Percentiles rank a stretch among this genome's conserved stretches.
Conservation (phyloP, 2,113 vertebrate species). For the Dascyllus trimaculatus region DNA sequence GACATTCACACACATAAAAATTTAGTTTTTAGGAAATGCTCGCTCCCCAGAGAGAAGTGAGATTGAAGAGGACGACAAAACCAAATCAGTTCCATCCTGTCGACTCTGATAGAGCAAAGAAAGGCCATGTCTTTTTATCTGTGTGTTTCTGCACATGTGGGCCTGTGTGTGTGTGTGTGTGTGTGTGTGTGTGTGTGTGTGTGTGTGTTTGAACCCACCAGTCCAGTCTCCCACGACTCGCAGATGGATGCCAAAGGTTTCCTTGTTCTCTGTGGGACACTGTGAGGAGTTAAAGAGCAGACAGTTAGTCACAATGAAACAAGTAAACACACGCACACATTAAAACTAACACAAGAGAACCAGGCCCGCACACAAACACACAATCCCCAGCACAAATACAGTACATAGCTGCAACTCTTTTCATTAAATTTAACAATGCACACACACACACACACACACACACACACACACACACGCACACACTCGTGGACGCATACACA, state of each 20-base stretch:
- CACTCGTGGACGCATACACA: conserved; percentile 27
- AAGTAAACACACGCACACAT: conserved; percentile 5
- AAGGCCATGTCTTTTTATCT: background rate
- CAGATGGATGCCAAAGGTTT: conserved; percentile 95
- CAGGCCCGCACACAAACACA: conserved; percentile 32
- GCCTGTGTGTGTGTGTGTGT: conserved; percentile 15
- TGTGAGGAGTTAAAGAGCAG: conserved; percentile 83
- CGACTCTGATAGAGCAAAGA: conserved; percentile 21
- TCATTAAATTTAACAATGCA: conserved; percentile 43
- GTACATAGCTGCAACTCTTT: conserved; percentile 34
- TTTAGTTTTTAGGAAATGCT: background rate
- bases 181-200: conserved; percentile 10
- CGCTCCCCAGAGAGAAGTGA: conserved; percentile 35
- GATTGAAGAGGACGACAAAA: conserved; percentile 29
- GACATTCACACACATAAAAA: conserved; percentile 5
- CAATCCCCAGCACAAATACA: conserved; percentile 18
- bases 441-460: conserved; percentile 15
- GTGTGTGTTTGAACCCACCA: conserved; percentile 84
- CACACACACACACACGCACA: conserved; percentile 35
- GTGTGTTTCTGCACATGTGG: background rate
- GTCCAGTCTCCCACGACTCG: conserved; percentile 99
- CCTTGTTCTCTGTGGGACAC: conserved; percentile 94
- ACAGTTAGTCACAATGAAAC: conserved; percentile 58
- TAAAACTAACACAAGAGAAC: conserved; percentile 3
- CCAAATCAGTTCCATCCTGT: conserved; percentile 31